A percentile compares a stretch with the other conserved stretches of the same genome.
phyloP scores from a whole-genome alignment of 2,888 invertebrate genomes.

The Platycheirus rosarum region DNA sequence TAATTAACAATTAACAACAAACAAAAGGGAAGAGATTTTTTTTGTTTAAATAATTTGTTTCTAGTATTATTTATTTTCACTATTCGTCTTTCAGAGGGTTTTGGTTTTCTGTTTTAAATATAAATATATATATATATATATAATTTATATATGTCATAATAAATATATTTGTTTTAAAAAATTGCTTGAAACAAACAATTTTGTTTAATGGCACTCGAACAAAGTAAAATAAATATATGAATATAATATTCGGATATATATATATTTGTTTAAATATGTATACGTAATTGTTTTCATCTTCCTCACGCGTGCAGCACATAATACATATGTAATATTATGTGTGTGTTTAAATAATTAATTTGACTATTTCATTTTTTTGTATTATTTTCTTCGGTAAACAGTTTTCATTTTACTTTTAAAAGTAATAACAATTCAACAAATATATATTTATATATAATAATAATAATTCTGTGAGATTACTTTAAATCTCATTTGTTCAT shows the following conservation, averaged over 20 bases:
- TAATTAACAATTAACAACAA: slow-evolving; percentile 72
- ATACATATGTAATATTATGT: slow-evolving; percentile 35
- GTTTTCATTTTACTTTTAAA: slow-evolving; percentile 59
- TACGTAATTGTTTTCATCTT: slow-evolving; percentile 65
- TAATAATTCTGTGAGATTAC: slow-evolving; percentile 62
- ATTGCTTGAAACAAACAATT: slow-evolving; percentile 68
- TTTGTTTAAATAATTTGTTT: slow-evolving; percentile 33
- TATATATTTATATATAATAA: slow-evolving; percentile 68
- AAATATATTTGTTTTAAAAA: slow-evolving; percentile 49
- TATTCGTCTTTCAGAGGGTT: slow-evolving; percentile 64
- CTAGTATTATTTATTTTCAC: slow-evolving; percentile 60
- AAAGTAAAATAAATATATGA: slow-evolving; percentile 71
- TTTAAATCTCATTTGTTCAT: slow-evolving; percentile 71
- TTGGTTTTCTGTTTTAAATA: slow-evolving; percentile 17
- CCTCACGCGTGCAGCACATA: slow-evolving; percentile 66
- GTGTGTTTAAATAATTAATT: slow-evolving; percentile 44
- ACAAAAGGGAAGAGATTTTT: slow-evolving; percentile 58
- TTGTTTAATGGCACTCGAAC: slow-evolving; percentile 70
- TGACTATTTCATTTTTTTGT: slow-evolving; percentile 32
- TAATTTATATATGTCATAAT: slow-evolving; percentile 57
- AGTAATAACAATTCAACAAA: slow-evolving; percentile 75
- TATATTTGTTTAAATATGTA: slow-evolving; percentile 48
- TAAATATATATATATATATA: slow-evolving; percentile 25
- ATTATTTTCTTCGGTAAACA: slow-evolving; percentile 42
- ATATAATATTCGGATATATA: slow-evolving; percentile 42